Evolutionary conservation across 2,113 vertebrate species (phyloP).

Genomic region (Erpornis zantholeuca): DNA sequence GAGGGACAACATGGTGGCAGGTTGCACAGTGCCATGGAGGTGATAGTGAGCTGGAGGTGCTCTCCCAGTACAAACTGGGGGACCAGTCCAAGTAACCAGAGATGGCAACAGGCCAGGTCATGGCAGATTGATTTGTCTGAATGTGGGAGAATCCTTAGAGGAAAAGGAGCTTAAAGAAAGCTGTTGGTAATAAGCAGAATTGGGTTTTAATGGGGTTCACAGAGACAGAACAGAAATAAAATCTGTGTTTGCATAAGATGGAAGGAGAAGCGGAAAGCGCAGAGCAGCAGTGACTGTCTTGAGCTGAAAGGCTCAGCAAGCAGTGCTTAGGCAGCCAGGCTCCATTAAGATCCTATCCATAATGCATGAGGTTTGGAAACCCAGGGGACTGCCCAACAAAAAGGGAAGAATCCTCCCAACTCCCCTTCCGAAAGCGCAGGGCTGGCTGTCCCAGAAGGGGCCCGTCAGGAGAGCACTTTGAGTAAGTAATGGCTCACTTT

Average conservation of each 20-base stretch:
- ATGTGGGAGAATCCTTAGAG: not conserved
- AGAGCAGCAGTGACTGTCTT: not conserved
- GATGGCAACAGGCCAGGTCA: not conserved
- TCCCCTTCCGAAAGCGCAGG: not conserved
- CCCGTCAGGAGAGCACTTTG: not conserved
- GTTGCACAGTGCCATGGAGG: not conserved
- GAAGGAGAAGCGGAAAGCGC: not conserved
- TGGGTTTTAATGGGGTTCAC: constrained; percentile 62
- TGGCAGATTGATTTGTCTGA: not conserved
- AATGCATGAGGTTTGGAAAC: constrained; percentile 45
- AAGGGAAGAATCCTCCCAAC: constrained; percentile 39
- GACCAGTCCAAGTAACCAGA: not conserved
- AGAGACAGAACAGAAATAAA: constrained; percentile 49
- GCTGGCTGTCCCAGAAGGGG: constrained; percentile 9
- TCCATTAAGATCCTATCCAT: constrained; percentile 62
- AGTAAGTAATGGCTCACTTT: constrained; percentile 1
- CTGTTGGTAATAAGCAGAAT: constrained; percentile 55
- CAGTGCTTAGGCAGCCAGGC: not conserved
- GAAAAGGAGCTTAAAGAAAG: constrained; percentile 12
- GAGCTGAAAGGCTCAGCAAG: not conserved
- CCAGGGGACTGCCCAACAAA: constrained; percentile 17
- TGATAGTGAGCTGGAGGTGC: not conserved
- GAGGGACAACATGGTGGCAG: rapidly evolving
- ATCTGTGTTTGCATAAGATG: constrained; percentile 5
- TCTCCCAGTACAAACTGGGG: not conserved